A percentile compares a stretch with the other conserved stretches of the same genome.
phyloP scores from a whole-genome alignment of 1,140 invertebrate species.

The Aphelinus atriplicis region DNA sequence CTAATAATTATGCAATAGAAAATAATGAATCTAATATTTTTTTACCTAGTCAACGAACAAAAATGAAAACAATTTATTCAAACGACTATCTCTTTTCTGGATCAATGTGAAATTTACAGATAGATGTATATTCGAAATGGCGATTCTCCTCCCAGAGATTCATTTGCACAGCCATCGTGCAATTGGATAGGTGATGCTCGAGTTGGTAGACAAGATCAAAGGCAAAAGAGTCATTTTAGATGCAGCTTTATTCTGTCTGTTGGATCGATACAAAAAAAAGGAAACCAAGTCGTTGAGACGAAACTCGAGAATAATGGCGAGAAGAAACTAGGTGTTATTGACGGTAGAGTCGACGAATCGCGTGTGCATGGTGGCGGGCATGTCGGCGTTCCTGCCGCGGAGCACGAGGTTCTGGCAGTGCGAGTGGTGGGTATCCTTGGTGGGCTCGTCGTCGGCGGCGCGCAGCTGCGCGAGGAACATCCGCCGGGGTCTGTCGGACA shows the following conservation, averaged over 20 bases:
- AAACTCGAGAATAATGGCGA: constrained; percentile 14
- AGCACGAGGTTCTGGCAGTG: constrained; percentile 67
- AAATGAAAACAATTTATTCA: too few species aligned
- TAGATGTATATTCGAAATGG: too few species aligned
- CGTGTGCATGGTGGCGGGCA: constrained; percentile 59
- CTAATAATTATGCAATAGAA: too few species aligned
- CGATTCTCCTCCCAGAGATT: too few species aligned
- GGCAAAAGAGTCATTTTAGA: too few species aligned
- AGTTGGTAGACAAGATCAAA: too few species aligned
- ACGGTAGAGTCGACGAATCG: constrained; percentile 49
- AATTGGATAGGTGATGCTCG: too few species aligned
- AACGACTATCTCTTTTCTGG: too few species aligned
- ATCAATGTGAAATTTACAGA: too few species aligned
- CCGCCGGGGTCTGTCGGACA: constrained; percentile 62
- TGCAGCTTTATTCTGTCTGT: background rate
- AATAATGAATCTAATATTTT: too few species aligned
- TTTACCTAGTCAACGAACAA: too few species aligned
- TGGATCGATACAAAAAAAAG: constrained; percentile 11
- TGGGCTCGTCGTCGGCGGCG: constrained; percentile 68
- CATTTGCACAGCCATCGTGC: too few species aligned
- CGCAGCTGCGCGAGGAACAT: constrained; percentile 72
- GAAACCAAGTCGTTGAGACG: constrained; percentile 18
- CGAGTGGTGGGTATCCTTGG: constrained; percentile 62
- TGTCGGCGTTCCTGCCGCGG: constrained; percentile 62
- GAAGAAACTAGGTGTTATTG: constrained; percentile 20